These are phyloP conservation scores for Chloropsis hardwickii DNA, from an alignment of 2,113 vertebrate genomes.

Conservation along the genomic window DNA sequence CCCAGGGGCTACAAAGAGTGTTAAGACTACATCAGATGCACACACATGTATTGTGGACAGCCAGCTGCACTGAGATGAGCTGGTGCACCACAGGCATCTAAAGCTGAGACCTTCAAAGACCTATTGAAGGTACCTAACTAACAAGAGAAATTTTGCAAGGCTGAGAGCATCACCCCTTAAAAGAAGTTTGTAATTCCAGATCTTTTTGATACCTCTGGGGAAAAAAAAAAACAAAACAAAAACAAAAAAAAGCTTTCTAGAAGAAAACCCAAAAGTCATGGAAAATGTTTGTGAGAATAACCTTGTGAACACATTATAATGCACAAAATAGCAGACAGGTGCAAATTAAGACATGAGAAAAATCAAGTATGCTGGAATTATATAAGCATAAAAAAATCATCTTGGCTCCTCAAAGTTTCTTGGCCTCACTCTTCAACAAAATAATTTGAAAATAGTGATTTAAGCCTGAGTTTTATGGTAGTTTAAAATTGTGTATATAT, in stretches of 20 bases:
- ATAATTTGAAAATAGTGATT: background rate
- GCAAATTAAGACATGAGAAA: background rate
- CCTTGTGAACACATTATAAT: background rate
- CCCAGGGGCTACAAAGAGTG: rapidly evolving
- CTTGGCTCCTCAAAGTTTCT: background rate
- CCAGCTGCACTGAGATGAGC: background rate
- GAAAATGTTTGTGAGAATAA: background rate
- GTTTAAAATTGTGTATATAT: background rate
- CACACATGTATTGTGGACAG: too few relatives aligned
- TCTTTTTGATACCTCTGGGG: background rate
- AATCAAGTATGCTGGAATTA: background rate
- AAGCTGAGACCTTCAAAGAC: background rate
- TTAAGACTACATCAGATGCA: background rate
- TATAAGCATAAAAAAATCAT: background rate
- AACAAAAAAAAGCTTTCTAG: background rate
- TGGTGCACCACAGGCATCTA: background rate
- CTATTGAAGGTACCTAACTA: background rate
- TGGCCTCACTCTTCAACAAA: background rate
- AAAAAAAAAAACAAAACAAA: too few relatives aligned
- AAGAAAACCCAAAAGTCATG: background rate
- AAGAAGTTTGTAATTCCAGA: background rate
- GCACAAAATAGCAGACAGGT: background rate
- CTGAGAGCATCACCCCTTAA: background rate
- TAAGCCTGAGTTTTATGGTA: background rate
- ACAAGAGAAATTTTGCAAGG: background rate